Evolutionary conservation across 1,140 invertebrate genomes (phyloP).

Genomic region (Macrocentrus cingulum): DNA sequence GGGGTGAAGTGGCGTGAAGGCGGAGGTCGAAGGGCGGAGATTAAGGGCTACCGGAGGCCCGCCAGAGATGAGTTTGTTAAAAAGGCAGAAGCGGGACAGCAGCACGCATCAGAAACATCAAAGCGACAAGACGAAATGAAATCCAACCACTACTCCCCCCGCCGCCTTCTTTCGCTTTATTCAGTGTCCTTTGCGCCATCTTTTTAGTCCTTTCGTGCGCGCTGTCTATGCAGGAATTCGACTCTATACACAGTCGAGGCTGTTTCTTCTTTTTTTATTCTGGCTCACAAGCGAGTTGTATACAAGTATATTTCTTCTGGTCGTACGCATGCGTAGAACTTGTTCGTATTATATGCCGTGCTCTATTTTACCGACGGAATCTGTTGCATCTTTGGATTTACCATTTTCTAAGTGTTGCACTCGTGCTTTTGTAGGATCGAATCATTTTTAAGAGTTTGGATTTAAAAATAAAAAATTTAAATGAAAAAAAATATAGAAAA

Average conservation of each 20-base stretch:
- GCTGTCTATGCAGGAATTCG: too few species aligned
- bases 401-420: conserved; percentile 26
- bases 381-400: conserved; percentile 23
- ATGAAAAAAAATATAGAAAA: too few species aligned
- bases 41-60: conserved; percentile 53
- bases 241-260: conserved; percentile 26
- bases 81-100: conserved; percentile 58
- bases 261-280: conserved; percentile 15
- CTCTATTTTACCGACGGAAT: too few species aligned
- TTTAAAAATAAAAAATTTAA: too few species aligned
- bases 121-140: conserved; percentile 60
- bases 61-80: conserved; percentile 60
- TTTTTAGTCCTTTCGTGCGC: conserved; percentile 28
- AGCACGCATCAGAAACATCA: conserved; percentile 59
- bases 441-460: too few species aligned
- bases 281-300: too few species aligned
- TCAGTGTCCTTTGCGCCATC: conserved; percentile 29
- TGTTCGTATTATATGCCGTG: too few species aligned
- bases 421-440: too few species aligned
- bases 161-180: conserved; percentile 31
- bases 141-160: conserved; percentile 49
- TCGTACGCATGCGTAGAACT: too few species aligned
- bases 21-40: conserved; percentile 53
- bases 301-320: too few species aligned
- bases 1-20: too few species aligned